phyloP scores from a whole-genome alignment of 2,888 invertebrate genomes.

The Alloplasta piceator region DNA sequence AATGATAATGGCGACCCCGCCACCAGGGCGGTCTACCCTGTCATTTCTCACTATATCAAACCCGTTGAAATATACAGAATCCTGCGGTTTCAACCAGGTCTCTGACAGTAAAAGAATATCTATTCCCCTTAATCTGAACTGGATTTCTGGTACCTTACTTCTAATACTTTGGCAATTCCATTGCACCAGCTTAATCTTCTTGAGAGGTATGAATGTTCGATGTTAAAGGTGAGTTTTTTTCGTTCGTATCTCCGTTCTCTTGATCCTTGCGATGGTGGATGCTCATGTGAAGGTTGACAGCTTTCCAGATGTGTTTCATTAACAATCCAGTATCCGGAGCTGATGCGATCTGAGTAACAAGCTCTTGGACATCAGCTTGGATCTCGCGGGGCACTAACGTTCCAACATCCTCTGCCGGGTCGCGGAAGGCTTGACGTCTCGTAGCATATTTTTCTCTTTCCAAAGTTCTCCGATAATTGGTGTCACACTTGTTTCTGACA shows the following conservation, averaged over 20 bases:
- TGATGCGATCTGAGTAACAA: neutral
- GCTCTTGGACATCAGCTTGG: neutral
- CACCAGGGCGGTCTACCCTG: neutral
- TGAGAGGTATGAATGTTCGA: neutral
- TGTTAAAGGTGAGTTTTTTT: neutral
- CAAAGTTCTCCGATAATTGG: too few relatives aligned
- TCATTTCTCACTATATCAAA: conserved; percentile 42
- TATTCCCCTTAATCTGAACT: conserved; percentile 1
- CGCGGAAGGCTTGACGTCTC: neutral
- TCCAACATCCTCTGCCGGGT: neutral
- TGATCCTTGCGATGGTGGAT: too few relatives aligned
- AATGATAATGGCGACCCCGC: conserved; percentile 31
- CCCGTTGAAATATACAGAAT: neutral
- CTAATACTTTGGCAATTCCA: conserved; percentile 40
- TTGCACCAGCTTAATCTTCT: conserved; percentile 2
- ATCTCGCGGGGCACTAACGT: neutral
- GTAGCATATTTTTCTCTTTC: neutral
- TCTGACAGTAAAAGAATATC: conserved; percentile 38
- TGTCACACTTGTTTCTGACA: too few relatives aligned
- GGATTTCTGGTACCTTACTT: conserved; percentile 25
- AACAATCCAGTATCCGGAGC: neutral
- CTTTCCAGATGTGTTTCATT: conserved; percentile 2
- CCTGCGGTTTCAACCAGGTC: conserved; percentile 20
- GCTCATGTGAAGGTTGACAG: conserved; percentile 6
- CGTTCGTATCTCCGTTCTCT: too few relatives aligned